Conservation (phyloP, 2,113 vertebrate genomes). For the Oenanthe oenanthe region DNA sequence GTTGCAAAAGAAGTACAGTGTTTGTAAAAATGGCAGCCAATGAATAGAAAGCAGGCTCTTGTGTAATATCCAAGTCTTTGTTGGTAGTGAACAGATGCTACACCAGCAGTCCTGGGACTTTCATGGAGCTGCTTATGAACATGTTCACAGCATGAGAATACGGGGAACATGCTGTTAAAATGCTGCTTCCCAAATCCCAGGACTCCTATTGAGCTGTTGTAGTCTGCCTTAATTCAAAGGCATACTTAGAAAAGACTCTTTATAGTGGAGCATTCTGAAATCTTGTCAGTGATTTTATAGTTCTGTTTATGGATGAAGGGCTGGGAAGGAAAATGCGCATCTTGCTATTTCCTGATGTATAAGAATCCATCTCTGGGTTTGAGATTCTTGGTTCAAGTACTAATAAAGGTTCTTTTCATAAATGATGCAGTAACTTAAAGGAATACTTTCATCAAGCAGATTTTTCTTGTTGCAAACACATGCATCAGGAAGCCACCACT, state of each 20-base stretch:
- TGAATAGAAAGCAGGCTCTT: constrained; percentile 2
- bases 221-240: neutral
- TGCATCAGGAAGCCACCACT: neutral
- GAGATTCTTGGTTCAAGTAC: neutral
- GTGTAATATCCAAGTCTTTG: constrained; percentile 35
- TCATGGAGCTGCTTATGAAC: constrained; percentile 56
- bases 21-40: constrained; percentile 11
- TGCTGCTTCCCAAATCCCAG: constrained; percentile 9
- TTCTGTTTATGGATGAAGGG: neutral
- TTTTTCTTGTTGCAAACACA: neutral
- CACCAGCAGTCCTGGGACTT: constrained; percentile 69
- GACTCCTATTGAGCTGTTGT: neutral
- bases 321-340: neutral
- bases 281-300: neutral
- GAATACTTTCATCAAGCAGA: neutral
- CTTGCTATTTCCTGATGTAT: neutral
- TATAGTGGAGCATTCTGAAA: neutral
- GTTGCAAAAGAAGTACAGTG: neutral
- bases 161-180: constrained; percentile 36
- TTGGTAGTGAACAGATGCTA: constrained; percentile 72
- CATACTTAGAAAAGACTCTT: neutral
- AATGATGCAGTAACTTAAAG: neutral
- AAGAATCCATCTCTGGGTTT: neutral
- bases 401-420: neutral
- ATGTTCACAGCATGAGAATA: constrained; percentile 66